Evolutionary conservation across 2,888 invertebrate species (phyloP), one percentile per base, ranked within the genome.

Genomic region (Taenaris catops): DNA sequence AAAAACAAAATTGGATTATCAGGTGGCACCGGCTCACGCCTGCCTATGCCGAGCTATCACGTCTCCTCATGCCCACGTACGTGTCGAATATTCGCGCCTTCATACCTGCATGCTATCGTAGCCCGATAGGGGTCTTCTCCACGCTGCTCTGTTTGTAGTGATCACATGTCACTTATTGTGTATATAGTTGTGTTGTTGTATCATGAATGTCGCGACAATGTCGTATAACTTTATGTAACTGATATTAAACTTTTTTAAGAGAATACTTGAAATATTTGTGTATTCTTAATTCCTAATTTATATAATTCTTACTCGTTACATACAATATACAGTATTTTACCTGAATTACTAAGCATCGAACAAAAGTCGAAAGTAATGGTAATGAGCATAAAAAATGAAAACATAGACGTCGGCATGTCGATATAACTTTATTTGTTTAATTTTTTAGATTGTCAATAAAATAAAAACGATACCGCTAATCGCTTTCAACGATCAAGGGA

Each of bases 11-110:
- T n/a, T 94, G 92, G 95, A 95, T 88, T 95, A 95, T 87, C 94
- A 94, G 92, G 93, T 94, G 79, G 74, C 80, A 57, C 76, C 83
- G 59, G 79, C 78, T 53, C 81, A 83, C 66, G 80, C 79, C 64
- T 84, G 84, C 63, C 66, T 83, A 53, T 84, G 84, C 67, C 83
- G 84, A 65, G 84, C 84, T 55, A 75, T 84, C 74, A 81, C 81
- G 60, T 83, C 83, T 56, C 84, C 84, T 63, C 84, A 83, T 74
- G 84, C 84, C 63, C 84, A 84, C 76, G 84, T 84, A 81, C 63
- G 84, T 81, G 61, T 51, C 51, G 52, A 51, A 56, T 48, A 53
- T 50, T 48, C 51, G 53, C 46, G 44, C 54, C 53, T 51, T 46
- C 55, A 48, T 46, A 18, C 58, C 59, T 55, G 70, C 69, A 73